These are phyloP conservation scores for Montipora efflorescens DNA, from an alignment of 64 coral and sea anemone genomes.

Conservation along the genomic window DNA sequence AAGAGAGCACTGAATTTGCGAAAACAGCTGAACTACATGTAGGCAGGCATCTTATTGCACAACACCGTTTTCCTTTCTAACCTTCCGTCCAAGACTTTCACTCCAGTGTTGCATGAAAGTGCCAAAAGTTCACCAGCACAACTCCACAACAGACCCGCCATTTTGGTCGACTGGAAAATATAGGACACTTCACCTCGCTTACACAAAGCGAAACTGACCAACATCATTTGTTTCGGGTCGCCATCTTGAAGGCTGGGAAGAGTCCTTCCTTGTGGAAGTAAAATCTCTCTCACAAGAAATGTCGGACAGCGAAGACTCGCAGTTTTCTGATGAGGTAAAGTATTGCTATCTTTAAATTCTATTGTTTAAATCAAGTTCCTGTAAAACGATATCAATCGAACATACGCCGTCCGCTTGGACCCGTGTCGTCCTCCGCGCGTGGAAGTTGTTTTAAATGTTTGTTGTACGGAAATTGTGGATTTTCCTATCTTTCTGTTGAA, in stretches of 20 bases:
- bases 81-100: slow-evolving; percentile 78
- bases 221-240: background rate
- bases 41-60: no score
- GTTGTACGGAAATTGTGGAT: background rate
- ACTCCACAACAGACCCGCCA: slow-evolving; percentile 79
- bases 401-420: no score
- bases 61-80: background rate
- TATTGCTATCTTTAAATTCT: background rate
- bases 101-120: slow-evolving; percentile 57
- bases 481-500: background rate
- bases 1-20: no score
- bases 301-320: slow-evolving; percentile 92
- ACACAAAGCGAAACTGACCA: background rate
- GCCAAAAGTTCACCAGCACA: slow-evolving; percentile 48
- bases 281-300: slow-evolving; percentile 1
- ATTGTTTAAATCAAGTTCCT: background rate
- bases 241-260: slow-evolving; percentile 33
- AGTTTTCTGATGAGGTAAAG: slow-evolving; percentile 78
- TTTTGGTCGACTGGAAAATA: background rate
- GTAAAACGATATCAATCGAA: background rate
- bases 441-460: background rate
- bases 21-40: no score
- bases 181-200: background rate
- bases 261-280: no score
- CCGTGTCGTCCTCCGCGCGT: background rate